A percentile compares a stretch with the other conserved stretches of the same genome.
Conservation (phyloP, 2,113 vertebrate species). For the Paramormyrops kingsleyae region DNA sequence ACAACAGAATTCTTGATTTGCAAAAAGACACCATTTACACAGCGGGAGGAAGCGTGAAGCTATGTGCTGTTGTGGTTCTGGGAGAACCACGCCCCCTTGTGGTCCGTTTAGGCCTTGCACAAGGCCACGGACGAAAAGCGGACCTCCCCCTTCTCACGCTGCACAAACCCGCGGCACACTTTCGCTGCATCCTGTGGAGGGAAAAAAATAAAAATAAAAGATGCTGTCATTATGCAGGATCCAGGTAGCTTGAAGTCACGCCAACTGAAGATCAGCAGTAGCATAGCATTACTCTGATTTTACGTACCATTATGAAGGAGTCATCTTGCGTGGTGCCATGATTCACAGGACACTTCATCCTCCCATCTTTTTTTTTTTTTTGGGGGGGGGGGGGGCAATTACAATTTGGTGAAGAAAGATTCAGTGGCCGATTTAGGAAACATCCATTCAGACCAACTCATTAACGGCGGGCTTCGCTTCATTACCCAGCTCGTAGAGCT, state of each 20-base stretch:
- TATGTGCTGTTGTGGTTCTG: constrained; percentile 37
- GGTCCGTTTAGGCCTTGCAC: constrained; percentile 64
- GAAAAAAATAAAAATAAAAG: neutral
- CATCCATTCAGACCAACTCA: neutral
- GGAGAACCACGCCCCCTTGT: neutral
- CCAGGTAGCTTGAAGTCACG: neutral
- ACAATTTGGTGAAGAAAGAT: neutral
- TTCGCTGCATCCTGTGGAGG: constrained; percentile 76
- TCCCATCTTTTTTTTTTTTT: constrained; percentile 67
- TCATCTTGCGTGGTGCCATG: constrained; percentile 75
- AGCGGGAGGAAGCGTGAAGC: neutral
- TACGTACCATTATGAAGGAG: constrained; percentile 70
- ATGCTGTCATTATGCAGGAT: neutral
- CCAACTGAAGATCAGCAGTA: neutral
- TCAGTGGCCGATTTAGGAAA: neutral
- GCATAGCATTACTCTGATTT: neutral
- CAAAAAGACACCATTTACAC: constrained; percentile 7
- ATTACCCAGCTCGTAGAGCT: constrained; percentile 86
- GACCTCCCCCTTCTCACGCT: constrained; percentile 84
- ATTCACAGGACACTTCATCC: constrained; percentile 74
- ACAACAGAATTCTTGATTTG: constrained; percentile 7
- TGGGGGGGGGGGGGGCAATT: constrained; percentile 19
- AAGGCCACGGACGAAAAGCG: constrained; percentile 92
- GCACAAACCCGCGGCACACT: constrained; percentile 82
- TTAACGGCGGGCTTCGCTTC: neutral